phyloP scores from a whole-genome alignment of 2,888 invertebrate species.

The Thecocarcelia acutangulata region DNA sequence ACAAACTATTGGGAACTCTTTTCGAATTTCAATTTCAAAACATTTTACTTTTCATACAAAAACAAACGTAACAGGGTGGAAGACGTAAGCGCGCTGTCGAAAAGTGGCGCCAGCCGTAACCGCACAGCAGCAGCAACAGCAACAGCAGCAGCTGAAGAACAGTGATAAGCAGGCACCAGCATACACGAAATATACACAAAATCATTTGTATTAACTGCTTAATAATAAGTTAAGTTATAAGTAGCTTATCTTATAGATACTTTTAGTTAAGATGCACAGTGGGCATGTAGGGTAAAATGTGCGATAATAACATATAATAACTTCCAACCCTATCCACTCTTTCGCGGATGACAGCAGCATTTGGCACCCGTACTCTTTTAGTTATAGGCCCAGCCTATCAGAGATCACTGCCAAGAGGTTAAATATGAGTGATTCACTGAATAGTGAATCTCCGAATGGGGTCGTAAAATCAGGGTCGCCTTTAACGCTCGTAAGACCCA shows the following conservation, averaged over 20 bases:
- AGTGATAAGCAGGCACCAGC: constrained; percentile 27
- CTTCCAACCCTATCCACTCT: too few species aligned
- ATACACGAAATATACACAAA: constrained; percentile 35
- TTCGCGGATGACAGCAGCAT: too few species aligned
- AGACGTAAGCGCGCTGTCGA: constrained; percentile 32
- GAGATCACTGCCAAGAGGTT: too few species aligned
- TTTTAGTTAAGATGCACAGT: constrained; percentile 45
- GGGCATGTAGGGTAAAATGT: neutral
- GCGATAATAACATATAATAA: neutral
- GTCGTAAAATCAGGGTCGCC: too few species aligned
- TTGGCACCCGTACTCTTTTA: too few species aligned
- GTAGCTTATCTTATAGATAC: constrained; percentile 60
- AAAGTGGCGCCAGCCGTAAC: constrained; percentile 7
- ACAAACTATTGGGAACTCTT: constrained; percentile 57
- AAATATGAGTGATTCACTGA: too few species aligned
- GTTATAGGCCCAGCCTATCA: too few species aligned
- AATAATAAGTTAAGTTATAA: neutral
- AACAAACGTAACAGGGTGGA: constrained; percentile 37
- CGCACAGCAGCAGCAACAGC: constrained; percentile 36
- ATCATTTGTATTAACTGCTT: constrained; percentile 39
- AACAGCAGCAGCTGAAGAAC: constrained; percentile 29
- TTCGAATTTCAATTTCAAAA: constrained; percentile 62
- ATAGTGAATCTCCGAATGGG: too few species aligned
- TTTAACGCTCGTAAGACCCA: too few species aligned
- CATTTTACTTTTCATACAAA: constrained; percentile 52